Percentiles rank a stretch among this genome's conserved stretches.
phyloP scores from a whole-genome alignment of 2,113 vertebrate genomes.

The Upupa epops region DNA sequence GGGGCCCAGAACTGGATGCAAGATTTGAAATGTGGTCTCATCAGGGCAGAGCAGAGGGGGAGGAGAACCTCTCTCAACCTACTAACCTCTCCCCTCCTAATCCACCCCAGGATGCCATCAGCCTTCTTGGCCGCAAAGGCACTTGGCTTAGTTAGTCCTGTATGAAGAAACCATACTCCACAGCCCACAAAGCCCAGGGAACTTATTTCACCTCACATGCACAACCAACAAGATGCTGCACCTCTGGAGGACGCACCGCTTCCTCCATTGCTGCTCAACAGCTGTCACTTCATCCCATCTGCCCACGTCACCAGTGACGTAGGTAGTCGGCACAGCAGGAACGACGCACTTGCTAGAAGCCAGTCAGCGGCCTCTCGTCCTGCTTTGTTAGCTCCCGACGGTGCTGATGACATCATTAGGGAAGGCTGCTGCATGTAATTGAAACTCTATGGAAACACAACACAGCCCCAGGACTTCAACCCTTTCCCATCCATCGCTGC shows the following conservation, averaged over 20 bases:
- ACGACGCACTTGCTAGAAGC: fast-evolving
- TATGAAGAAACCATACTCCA: neutral
- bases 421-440: neutral
- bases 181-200: neutral
- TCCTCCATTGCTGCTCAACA: neutral
- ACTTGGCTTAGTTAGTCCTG: neutral
- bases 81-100: too few relatives aligned
- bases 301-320: neutral
- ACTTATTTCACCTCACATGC: neutral
- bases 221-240: neutral
- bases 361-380: neutral
- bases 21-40: too few relatives aligned
- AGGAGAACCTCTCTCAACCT: too few relatives aligned
- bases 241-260: neutral
- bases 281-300: neutral
- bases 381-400: neutral
- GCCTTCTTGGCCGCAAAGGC: too few relatives aligned
- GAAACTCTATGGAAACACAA: slow-evolving; percentile 32
- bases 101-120: too few relatives aligned
- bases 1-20: too few relatives aligned
- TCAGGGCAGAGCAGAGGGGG: too few relatives aligned
- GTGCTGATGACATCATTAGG: neutral
- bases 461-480: neutral
- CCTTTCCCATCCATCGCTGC: neutral
- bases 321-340: neutral